A percentile compares a stretch with the other conserved stretches of the same genome.
phyloP scores from a whole-genome alignment of 2,888 invertebrate genomes.

The Eristalinus aeneus region DNA sequence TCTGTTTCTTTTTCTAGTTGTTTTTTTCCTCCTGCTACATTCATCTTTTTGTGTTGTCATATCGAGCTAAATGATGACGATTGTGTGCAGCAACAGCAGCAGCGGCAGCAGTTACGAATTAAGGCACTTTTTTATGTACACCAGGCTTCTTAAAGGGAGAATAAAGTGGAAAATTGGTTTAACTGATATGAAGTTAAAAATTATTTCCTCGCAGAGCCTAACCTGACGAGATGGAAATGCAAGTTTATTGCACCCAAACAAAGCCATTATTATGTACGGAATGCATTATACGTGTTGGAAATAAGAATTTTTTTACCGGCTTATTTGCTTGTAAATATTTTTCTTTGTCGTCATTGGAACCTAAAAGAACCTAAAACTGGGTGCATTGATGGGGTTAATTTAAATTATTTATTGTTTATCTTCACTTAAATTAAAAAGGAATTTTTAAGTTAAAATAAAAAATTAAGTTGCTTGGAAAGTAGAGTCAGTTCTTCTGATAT shows the following conservation, averaged over 20 bases:
- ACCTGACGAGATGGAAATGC: slow-evolving; percentile 3
- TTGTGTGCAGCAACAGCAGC: slow-evolving; percentile 53
- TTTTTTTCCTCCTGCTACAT: slow-evolving; percentile 7
- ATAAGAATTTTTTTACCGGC: slow-evolving; percentile 16
- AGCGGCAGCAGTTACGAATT: slow-evolving; percentile 27
- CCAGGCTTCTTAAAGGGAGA: slow-evolving; percentile 41
- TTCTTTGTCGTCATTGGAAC: slow-evolving; percentile 4
- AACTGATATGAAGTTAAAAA: slow-evolving; percentile 54
- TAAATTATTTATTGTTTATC: no score
- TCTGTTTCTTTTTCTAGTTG: slow-evolving; percentile 54
- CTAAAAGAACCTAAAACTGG: no score
- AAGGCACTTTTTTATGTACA: slow-evolving; percentile 28
- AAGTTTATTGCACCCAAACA: slow-evolving; percentile 66
- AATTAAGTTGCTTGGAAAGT: no score
- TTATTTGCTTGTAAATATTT: slow-evolving; percentile 19
- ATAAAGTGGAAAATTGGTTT: slow-evolving; percentile 69
- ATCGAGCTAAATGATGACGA: slow-evolving; percentile 63
- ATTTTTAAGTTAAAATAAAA: no score
- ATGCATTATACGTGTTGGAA: slow-evolving; percentile 50
- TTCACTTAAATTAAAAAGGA: no score
- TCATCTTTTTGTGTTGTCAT: slow-evolving; percentile 45
- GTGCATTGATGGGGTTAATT: no score
- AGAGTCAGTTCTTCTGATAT: no score
- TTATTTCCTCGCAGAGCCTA: slow-evolving; percentile 25
- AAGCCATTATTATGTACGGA: slow-evolving; percentile 33